Conservation (phyloP, 2,113 vertebrate species). For the Cygnus buccinator region DNA sequence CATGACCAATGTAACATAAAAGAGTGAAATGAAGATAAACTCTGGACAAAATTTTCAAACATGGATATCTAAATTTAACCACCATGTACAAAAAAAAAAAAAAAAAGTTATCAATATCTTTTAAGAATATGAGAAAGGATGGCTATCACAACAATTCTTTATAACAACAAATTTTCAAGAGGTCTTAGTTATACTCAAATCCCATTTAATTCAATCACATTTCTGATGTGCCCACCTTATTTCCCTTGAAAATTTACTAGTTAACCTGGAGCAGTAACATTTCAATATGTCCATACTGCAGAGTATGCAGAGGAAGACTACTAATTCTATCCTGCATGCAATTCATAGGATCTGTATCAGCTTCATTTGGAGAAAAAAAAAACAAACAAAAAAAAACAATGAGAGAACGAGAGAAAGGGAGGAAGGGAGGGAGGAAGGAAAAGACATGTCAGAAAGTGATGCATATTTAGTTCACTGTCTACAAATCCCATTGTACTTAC, state of each 20-base stretch:
- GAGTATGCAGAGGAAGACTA: neutral
- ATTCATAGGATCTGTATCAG: neutral
- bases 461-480: neutral
- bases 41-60: neutral
- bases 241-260: neutral
- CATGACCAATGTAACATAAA: neutral
- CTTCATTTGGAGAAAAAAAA: neutral
- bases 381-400: too few relatives aligned
- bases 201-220: neutral
- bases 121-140: neutral
- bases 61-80: neutral
- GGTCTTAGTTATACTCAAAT: neutral
- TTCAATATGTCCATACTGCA: neutral
- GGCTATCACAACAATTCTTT: too few relatives aligned
- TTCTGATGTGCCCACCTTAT: neutral
- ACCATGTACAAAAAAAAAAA: neutral
- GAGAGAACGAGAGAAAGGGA: too few relatives aligned
- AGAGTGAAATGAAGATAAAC: neutral
- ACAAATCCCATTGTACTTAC: neutral
- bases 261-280: neutral
- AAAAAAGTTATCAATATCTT: neutral
- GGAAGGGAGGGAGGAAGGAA: rapidly evolving
- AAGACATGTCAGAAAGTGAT: neutral
- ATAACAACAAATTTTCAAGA: neutral
- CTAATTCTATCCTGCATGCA: neutral